Evolutionary conservation across 2,113 vertebrate species (phyloP), one percentile per base, ranked within the genome.

Genomic region (Ginglymostoma cirratum): DNA sequence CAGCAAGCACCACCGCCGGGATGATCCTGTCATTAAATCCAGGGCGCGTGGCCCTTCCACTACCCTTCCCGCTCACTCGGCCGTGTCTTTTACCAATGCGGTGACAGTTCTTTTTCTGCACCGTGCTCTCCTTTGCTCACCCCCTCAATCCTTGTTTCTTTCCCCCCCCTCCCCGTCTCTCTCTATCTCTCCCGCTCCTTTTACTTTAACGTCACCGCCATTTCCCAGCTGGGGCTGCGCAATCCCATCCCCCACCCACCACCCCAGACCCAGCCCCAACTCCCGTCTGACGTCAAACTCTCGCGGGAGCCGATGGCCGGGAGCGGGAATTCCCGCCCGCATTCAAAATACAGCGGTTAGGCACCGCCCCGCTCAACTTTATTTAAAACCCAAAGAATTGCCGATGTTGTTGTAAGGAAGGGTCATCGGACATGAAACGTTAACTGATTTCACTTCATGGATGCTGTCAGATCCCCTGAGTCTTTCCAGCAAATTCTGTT

Each of bases 151-250:
- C 14, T 5, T 14, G 27, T 30, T 2, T 34, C 14, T 12, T 42
- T 23, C 7, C 30, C 55, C 14, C 10, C 19, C 4, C n/a, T 0
- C 83, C 17, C 83, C 27, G 24, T 38, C 38, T 38, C 65, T 42
- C 17, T 2, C 92, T 12, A 19, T 10, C 92, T 15, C 89, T 93
- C 89, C 89, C 89, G 89, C 89, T 93, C 89, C 89, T 93, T 93
- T 93, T 23, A 93, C 61, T 93, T 93, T 66, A 93, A 93, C 89
- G 61, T n/a, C 89, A 66, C 61, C 89, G 89, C 89, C 89, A 67
- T 93, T 93, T 66, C 61, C 61, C 89, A 66, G 89, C 89, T 19
- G 89, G 80, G 89, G 61, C 61, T 95, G 67, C 93, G 65, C 93
- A 69, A 38, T 70, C 19, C 92, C n/a, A n/a, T n/a, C n/a, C 67